Conservation (phyloP, 1,140 invertebrate species). For the Stegodyphus dumicola region DNA sequence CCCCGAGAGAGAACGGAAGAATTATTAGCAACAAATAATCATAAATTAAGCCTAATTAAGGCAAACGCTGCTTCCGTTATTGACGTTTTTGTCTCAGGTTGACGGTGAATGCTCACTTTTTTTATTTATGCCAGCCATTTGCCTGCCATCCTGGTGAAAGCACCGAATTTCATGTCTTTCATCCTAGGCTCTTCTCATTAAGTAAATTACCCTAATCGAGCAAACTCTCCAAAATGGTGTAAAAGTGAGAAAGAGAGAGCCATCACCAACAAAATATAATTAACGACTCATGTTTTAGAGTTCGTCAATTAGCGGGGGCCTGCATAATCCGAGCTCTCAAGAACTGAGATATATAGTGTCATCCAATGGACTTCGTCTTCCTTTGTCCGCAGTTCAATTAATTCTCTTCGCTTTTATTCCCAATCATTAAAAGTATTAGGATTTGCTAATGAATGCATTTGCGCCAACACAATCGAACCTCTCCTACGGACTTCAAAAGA, state of each 20-base stretch:
- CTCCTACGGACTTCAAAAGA: slow-evolving; percentile 25
- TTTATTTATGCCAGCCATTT: slow-evolving; percentile 24
- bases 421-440: slow-evolving; percentile 49
- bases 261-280: slow-evolving; percentile 50
- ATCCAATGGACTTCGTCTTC: slow-evolving; percentile 13
- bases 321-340: slow-evolving; percentile 23
- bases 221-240: slow-evolving; percentile 20
- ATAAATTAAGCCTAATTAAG: slow-evolving; percentile 24
- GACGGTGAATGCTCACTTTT: background rate
- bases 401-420: slow-evolving; percentile 42
- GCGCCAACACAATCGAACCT: slow-evolving; percentile 33
- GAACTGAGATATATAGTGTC: slow-evolving; percentile 31
- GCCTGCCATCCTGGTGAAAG: background rate
- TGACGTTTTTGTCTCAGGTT: slow-evolving; percentile 28
- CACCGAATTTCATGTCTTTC: slow-evolving; percentile 17
- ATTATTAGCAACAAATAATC: slow-evolving; percentile 47
- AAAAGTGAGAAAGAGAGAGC: slow-evolving; percentile 16
- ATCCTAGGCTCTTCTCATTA: slow-evolving; percentile 31
- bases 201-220: slow-evolving; percentile 53
- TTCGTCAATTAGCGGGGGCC: slow-evolving; percentile 40
- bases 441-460: slow-evolving; percentile 46
- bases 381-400: slow-evolving; percentile 46
- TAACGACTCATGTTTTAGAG: slow-evolving; percentile 47
- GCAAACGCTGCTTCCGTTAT: slow-evolving; percentile 23
- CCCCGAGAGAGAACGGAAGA: slow-evolving; percentile 31